These are phyloP conservation scores for Synchiropus splendidus DNA, from an alignment of 2,113 vertebrate species.

Conservation along the genomic window DNA sequence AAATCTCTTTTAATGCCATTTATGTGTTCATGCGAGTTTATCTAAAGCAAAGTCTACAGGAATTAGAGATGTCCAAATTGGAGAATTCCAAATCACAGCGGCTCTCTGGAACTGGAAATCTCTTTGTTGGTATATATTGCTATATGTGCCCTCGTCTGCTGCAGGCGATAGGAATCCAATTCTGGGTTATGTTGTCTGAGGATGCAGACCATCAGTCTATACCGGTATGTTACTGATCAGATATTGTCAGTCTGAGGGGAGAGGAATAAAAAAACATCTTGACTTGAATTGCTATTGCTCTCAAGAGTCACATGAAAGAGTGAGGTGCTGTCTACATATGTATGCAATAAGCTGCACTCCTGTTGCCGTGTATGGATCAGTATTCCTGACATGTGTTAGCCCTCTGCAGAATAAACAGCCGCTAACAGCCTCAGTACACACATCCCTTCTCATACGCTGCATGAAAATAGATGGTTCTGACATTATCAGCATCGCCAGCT, in stretches of 20 bases:
- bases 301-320: conserved; percentile 24
- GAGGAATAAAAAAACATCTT: conserved; percentile 22
- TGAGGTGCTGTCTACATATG: conserved; percentile 25
- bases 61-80: no score
- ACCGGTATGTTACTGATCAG: conserved; percentile 37
- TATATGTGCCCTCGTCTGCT: conserved; percentile 16
- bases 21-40: conserved; percentile 32
- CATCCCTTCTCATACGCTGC: conserved; percentile 41
- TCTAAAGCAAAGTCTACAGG: conserved; percentile 10
- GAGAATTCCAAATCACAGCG: no score
- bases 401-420: conserved; percentile 60
- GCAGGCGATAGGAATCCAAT: conserved; percentile 32
- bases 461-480: conserved; percentile 65
- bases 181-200: conserved; percentile 18
- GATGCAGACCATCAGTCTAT: conserved; percentile 30
- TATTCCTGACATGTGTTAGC: conserved; percentile 58
- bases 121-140: conserved; percentile 19
- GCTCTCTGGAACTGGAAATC: no score
- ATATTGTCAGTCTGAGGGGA: conserved; percentile 47
- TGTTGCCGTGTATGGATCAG: conserved; percentile 43
- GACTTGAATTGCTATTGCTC: conserved; percentile 33
- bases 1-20: conserved; percentile 45
- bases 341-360: conserved; percentile 35
- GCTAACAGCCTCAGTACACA: conserved; percentile 52
- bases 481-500: conserved; percentile 63